These are phyloP conservation scores for Bombycilla garrulus DNA, from an alignment of 2,113 vertebrate genomes.

Conservation along the genomic window DNA sequence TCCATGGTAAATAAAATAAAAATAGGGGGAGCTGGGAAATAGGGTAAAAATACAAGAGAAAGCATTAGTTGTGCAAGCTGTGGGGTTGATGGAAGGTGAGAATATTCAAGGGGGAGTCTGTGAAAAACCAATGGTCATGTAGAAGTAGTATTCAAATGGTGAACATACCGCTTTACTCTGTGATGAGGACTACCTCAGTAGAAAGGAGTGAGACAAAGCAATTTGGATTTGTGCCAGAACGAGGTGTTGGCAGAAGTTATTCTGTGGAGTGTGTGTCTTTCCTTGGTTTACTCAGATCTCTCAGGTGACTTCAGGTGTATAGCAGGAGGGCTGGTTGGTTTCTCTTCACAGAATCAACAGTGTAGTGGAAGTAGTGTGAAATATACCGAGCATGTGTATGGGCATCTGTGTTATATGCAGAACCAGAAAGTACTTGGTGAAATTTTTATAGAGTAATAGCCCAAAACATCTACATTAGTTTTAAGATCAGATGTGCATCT, in stretches of 20 bases:
- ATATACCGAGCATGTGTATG: not conserved
- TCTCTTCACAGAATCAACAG: not conserved
- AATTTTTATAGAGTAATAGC: not conserved
- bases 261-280: not conserved
- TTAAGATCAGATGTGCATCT: not conserved
- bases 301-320: not conserved
- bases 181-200: not conserved
- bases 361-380: not conserved
- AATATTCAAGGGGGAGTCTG: not conserved
- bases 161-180: not conserved
- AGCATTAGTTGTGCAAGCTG: not conserved
- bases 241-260: not conserved
- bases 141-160: not conserved
- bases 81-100: not conserved
- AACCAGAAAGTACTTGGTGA: not conserved
- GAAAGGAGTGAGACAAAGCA: not conserved
- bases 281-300: not conserved
- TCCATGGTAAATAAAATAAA: not conserved
- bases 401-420: not conserved
- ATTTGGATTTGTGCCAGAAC: not conserved
- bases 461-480: not conserved
- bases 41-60: not conserved
- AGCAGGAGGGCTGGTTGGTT: not conserved
- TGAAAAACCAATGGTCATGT: not conserved
- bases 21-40: not conserved